phyloP scores from a whole-genome alignment of 2,888 invertebrate genomes.

The Sphaeridia pumilis region DNA sequence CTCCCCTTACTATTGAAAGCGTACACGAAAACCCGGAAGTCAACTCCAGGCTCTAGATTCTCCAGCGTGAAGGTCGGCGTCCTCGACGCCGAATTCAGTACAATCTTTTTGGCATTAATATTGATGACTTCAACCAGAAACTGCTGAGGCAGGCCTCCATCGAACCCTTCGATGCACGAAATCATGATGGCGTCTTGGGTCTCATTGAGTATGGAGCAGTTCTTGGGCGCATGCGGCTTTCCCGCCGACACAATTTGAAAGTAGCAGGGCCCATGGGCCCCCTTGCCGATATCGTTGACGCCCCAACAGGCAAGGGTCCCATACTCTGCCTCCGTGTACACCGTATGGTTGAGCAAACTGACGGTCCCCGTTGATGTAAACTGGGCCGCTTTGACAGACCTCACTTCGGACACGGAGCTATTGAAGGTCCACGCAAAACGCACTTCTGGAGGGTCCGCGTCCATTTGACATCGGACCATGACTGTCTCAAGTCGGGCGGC shows the following conservation, averaged over 20 bases:
- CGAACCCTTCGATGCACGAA: slow-evolving; percentile 63
- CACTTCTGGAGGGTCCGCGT: slow-evolving; percentile 65
- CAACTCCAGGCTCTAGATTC: slow-evolving; percentile 42
- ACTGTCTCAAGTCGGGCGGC: slow-evolving; percentile 82
- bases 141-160: slow-evolving; percentile 70
- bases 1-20: slow-evolving; percentile 78
- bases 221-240: slow-evolving; percentile 73
- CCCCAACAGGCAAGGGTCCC: slow-evolving; percentile 81
- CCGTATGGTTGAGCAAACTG: slow-evolving; percentile 70
- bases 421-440: slow-evolving; percentile 84
- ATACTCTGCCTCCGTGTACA: slow-evolving; percentile 70
- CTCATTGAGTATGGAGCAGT: slow-evolving; percentile 79
- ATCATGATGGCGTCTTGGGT: slow-evolving; percentile 71
- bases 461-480: slow-evolving; percentile 69
- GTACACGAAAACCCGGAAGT: slow-evolving; percentile 55
- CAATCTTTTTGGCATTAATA: slow-evolving; percentile 52
- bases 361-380: slow-evolving; percentile 56
- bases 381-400: slow-evolving; percentile 42
- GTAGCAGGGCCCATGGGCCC: slow-evolving; percentile 69
- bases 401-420: slow-evolving; percentile 63
- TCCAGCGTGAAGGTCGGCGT: slow-evolving; percentile 35
- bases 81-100: slow-evolving; percentile 50
- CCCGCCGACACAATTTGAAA: slow-evolving; percentile 62
- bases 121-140: slow-evolving; percentile 71
- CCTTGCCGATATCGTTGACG: slow-evolving; percentile 61